Base-by-base conservation (phyloP, 2,888 invertebrate species). In the Chloroclysta siterata region DNA sequence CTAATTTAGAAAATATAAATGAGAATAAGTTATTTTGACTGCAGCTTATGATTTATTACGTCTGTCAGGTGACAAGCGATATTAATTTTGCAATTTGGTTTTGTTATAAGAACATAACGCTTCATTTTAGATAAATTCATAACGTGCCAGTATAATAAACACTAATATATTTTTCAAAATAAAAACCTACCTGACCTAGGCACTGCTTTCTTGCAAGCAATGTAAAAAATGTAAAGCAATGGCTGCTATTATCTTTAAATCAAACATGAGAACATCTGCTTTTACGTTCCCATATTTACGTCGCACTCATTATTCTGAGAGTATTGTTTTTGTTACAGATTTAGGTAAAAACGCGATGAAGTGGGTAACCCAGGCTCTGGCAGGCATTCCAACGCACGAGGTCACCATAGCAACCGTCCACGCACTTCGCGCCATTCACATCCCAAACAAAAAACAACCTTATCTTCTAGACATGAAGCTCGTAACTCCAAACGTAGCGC, bases 391-490 rank as follows among this genome's bases (percentile, higher is more conserved):
- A 87, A 83, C 85, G 86, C 84, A 77, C 80, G 83, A 79, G 78
- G 94, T 94, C 91, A 88, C 94, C 93, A 94, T 94, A 90, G 94
- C 87, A 90, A 94, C 94, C 86, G 82, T 73, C 84, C 75, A 75
- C 33, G 33, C 33, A 78, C 83, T 81, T 79, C 81, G 80, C 74
- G 81, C 78, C 76, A 74, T 66, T 57, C 72, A 72, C 74, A 63
- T 72, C 70, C 67, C 85, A 78, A 76, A 78, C 87, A 82, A 91
- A 85, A 84, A 82, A 84, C 87, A 78, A 84, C 89, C 87, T 83
- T 90, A 89, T 84, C 78, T 78, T 70, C 76, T 79, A 78, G 1
- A 0, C 53, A 28, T 65, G 79, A 87, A 83, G 84, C 78, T 78
- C 77, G 82, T 81, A 85, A 88, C 87, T 82, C 80, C 74, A 72